These are phyloP conservation scores for Mixornis gularis DNA, from an alignment of 2,113 vertebrate genomes.

Conservation along the genomic window DNA sequence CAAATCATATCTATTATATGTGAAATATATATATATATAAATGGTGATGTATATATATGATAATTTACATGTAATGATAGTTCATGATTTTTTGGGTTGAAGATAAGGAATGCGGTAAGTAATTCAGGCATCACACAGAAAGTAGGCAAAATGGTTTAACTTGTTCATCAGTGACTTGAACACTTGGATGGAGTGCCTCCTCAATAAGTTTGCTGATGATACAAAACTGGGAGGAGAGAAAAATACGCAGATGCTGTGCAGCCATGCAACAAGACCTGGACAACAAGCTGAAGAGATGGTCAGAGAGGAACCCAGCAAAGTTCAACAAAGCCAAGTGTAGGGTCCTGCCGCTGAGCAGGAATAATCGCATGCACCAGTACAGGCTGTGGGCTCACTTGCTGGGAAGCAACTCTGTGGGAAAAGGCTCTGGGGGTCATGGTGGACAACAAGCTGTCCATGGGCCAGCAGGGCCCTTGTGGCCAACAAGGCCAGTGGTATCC, in stretches of 20 bases:
- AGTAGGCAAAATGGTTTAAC: background rate
- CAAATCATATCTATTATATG: background rate
- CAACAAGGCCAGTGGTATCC: background rate
- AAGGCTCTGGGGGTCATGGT: background rate
- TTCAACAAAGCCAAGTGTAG: background rate
- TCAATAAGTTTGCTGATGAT: background rate
- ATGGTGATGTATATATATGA: too few species aligned
- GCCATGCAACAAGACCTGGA: background rate
- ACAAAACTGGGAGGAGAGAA: background rate
- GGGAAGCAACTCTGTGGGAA: rapidly evolving
- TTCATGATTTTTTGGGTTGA: background rate
- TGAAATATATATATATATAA: background rate
- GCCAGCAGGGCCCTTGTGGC: background rate
- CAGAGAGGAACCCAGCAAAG: background rate
- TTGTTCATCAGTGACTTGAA: background rate
- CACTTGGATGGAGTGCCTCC: background rate
- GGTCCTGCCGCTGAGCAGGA: background rate
- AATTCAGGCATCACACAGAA: background rate
- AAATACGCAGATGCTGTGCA: background rate
- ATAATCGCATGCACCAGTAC: background rate
- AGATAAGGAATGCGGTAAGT: background rate
- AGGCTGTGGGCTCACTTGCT: background rate
- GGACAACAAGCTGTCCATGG: background rate
- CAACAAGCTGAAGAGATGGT: background rate
- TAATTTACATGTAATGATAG: background rate